Evolutionary conservation across 2,888 invertebrate genomes (phyloP), one percentile per base, ranked within the genome.

Genomic region (Agonopterix arenella): DNA sequence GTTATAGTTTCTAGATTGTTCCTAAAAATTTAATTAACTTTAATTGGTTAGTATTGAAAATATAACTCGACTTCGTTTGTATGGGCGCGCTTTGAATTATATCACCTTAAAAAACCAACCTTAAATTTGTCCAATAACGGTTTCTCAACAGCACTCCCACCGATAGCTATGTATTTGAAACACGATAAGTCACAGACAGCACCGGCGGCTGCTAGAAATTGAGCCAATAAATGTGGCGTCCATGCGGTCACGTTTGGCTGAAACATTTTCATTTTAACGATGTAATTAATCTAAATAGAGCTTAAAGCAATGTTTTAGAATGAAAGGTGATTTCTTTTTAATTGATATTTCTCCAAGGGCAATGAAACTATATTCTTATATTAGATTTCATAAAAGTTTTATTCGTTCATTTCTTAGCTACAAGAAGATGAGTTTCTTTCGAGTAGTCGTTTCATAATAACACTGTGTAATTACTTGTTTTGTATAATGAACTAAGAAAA

Each of bases 161-260:
- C 72, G 54, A 79, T 73, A 53, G 61, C 58, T 53, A 80, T 73
- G 60, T 65, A 61, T 64, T 66, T 71, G 64, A 80, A 77, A 54
- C 64, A 73, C 48, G 76, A 70, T 60, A 80, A 62, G 66, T 80
- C 75, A 64, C 77, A 77, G 55, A 66, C 62, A 52, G 69, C 68
- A 61, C 71, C 69, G 46, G 71, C 73, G 50, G 61, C 66, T 52
- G 62, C 61, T 51, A 77, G 51, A 56, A 80, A 79, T 64, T 71
- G 69, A 47, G 67, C 68, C 52, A 80, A 60, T 62, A 79, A 59
- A 64, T 64, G 71, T 47, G 76, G 75, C 50, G 73, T 70, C 68
- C 73, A 79, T 10, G 68, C 73, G 8, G 79, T 75, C 47, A 56
- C 61, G 46, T 65, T 59, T 38, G 78, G 78, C 74, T 77, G 70